A percentile compares a stretch with the other conserved stretches of the same genome.
These are phyloP conservation scores for Spodoptera frugiperda DNA, from an alignment of 1,140 invertebrate genomes.

Conservation along the genomic window DNA sequence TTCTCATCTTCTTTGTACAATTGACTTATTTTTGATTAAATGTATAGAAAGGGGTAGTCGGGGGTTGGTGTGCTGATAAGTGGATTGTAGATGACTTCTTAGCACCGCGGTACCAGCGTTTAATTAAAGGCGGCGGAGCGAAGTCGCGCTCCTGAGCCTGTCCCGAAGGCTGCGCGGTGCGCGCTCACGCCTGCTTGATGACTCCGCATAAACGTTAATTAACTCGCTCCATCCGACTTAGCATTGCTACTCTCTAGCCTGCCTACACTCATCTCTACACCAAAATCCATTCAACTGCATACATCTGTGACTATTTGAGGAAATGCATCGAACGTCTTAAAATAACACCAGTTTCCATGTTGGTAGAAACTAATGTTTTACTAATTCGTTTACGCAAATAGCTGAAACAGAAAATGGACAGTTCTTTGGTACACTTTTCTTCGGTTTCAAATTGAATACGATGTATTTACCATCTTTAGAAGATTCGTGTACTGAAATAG, in stretches of 20 bases:
- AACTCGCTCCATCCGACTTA: slow-evolving; percentile 68
- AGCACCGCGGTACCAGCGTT: slow-evolving; percentile 58
- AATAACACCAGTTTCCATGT: slow-evolving; percentile 7
- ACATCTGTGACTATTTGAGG: slow-evolving; percentile 7
- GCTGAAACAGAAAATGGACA: slow-evolving; percentile 43
- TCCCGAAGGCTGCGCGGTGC: slow-evolving; percentile 46
- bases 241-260: slow-evolving; percentile 47
- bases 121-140: slow-evolving; percentile 73
- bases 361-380: not conserved
- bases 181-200: slow-evolving; percentile 67
- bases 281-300: slow-evolving; percentile 36
- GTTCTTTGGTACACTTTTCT: slow-evolving; percentile 52
- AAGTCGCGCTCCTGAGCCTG: slow-evolving; percentile 62
- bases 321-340: slow-evolving; percentile 1
- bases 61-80: slow-evolving; percentile 46
- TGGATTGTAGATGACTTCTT: slow-evolving; percentile 59
- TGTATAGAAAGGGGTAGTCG: slow-evolving; percentile 21
- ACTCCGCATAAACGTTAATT: slow-evolving; percentile 78
- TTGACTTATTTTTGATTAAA: slow-evolving; percentile 44
- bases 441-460: slow-evolving; percentile 50
- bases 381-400: not conserved
- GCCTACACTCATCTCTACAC: slow-evolving; percentile 32
- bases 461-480: slow-evolving; percentile 59
- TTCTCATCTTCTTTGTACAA: not conserved
- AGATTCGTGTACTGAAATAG: slow-evolving; percentile 68